Evolutionary conservation across 2,797 vertebrate species (phyloP).

Genomic region (Thalassophryne amazonica): DNA sequence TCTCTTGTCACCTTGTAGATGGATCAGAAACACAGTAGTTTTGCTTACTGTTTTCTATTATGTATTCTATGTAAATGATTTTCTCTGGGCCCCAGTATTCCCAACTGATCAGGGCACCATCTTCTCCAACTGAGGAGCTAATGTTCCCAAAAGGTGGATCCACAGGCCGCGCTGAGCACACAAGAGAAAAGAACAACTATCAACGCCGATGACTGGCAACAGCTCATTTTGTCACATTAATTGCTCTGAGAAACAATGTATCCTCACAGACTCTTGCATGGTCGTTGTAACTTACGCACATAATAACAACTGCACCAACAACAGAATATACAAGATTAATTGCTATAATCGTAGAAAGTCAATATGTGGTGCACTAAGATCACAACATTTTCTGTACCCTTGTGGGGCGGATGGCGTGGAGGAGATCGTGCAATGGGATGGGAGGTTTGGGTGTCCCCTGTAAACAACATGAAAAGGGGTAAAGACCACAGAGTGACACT

Average conservation of each 20-base stretch:
- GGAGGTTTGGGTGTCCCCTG: conserved; percentile 80
- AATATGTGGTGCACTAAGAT: conserved; percentile 29
- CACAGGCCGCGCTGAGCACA: conserved; percentile 82
- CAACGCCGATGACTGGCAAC: conserved; percentile 27
- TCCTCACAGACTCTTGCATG: conserved; percentile 4
- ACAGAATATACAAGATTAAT: conserved; percentile 16
- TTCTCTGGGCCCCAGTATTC: conserved; percentile 91
- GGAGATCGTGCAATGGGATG: conserved; percentile 74
- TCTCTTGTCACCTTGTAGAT: conserved; percentile 60
- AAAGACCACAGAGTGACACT: conserved; percentile 63
- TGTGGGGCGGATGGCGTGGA: conserved; percentile 73
- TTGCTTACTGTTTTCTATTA: conserved; percentile 91
- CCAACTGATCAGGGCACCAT: conserved; percentile 92
- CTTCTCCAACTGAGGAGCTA: conserved; percentile 82
- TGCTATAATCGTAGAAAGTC: conserved; percentile 11
- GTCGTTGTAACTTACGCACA: too few relatives aligned
- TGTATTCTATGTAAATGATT: conserved; percentile 94
- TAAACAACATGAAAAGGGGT: conserved; percentile 75
- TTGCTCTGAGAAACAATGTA: conserved; percentile 13
- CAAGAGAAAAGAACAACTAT: conserved; percentile 77
- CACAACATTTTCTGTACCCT: conserved; percentile 78
- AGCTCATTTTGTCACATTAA: conserved; percentile 5
- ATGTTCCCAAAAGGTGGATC: conserved; percentile 87
- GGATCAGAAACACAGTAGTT: conserved; percentile 39
- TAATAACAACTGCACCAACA: conserved; percentile 13